Percentiles rank a stretch among this genome's conserved stretches.
These are phyloP conservation scores for Criorhina ranunculi DNA, from an alignment of 2,888 invertebrate genomes.

Conservation along the genomic window DNA sequence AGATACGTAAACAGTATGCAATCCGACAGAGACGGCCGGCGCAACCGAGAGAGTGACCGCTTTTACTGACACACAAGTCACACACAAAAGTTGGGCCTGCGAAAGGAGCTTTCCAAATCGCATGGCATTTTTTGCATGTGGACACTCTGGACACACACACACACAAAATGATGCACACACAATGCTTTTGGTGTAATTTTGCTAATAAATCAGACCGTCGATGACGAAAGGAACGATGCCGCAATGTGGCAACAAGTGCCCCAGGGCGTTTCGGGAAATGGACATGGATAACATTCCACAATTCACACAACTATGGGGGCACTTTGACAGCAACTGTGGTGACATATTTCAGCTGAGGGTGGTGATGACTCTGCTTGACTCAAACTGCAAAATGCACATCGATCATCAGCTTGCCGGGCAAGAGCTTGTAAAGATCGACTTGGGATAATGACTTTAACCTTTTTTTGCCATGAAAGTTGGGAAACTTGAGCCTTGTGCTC, in stretches of 20 bases:
- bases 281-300: slow-evolving; percentile 72
- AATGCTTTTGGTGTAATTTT: slow-evolving; percentile 68
- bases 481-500: too few relatives aligned
- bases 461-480: too few relatives aligned
- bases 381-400: background rate
- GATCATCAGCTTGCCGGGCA: background rate
- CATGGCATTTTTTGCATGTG: slow-evolving; percentile 66
- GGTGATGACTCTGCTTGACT: slow-evolving; percentile 26
- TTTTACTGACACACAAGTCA: slow-evolving; percentile 51
- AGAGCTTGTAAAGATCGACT: too few relatives aligned
- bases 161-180: slow-evolving; percentile 52
- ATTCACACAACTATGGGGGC: slow-evolving; percentile 39
- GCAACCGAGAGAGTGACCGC: slow-evolving; percentile 59
- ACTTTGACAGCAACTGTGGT: slow-evolving; percentile 42
- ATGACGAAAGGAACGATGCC: slow-evolving; percentile 71
- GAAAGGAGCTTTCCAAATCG: slow-evolving; percentile 46
- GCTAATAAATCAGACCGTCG: slow-evolving; percentile 73
- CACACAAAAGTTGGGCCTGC: slow-evolving; percentile 37
- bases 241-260: slow-evolving; percentile 75
- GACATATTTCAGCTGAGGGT: slow-evolving; percentile 51
- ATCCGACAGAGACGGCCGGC: slow-evolving; percentile 31
- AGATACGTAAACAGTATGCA: slow-evolving; percentile 72
- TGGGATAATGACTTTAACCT: too few relatives aligned
- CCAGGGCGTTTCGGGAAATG: slow-evolving; percentile 70
- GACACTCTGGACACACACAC: slow-evolving; percentile 11